Evolutionary conservation across 2,113 vertebrate genomes (phyloP).

Genomic region (Chitala chitala): DNA sequence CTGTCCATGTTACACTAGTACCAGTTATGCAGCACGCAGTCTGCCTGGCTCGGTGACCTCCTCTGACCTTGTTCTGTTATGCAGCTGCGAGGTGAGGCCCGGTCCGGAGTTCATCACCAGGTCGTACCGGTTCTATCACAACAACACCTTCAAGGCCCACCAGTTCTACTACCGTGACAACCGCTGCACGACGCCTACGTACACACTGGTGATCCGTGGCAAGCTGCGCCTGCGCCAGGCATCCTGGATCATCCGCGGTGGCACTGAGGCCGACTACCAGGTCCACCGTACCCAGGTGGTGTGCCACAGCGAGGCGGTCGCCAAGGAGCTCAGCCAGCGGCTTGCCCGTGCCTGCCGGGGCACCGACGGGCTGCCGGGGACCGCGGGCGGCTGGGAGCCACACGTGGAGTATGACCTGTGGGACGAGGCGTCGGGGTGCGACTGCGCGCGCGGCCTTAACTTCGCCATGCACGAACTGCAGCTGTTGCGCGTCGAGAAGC

Average conservation of each 20-base stretch:
- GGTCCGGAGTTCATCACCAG: slow-evolving; percentile 92
- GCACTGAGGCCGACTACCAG: slow-evolving; percentile 88
- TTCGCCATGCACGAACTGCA: slow-evolving; percentile 95
- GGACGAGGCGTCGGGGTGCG: slow-evolving; percentile 71
- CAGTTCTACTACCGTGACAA: slow-evolving; percentile 79
- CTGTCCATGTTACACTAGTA: too few species aligned
- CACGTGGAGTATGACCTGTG: slow-evolving; percentile 72
- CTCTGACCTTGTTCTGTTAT: neutral
- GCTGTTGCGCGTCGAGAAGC: slow-evolving; percentile 87
- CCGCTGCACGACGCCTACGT: slow-evolving; percentile 72
- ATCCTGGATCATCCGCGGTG: slow-evolving; percentile 93
- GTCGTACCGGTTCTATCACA: slow-evolving; percentile 87
- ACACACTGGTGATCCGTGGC: slow-evolving; percentile 74
- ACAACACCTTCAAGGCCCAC: slow-evolving; percentile 80
- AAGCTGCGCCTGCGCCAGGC: slow-evolving; percentile 83
- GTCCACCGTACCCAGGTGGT: slow-evolving; percentile 75
- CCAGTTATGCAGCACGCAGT: too few species aligned
- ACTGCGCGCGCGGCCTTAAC: slow-evolving; percentile 80
- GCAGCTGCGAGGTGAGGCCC: slow-evolving; percentile 88
- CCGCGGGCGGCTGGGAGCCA: slow-evolving; percentile 63
- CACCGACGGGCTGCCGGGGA: slow-evolving; percentile 46
- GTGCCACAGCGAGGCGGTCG: slow-evolving; percentile 67
- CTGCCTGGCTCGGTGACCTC: neutral
- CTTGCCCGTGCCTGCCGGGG: slow-evolving; percentile 73
- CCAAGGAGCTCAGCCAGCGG: slow-evolving; percentile 68